phyloP scores from a whole-genome alignment of 2,797 vertebrate species.

The Sorex maritimensis region DNA sequence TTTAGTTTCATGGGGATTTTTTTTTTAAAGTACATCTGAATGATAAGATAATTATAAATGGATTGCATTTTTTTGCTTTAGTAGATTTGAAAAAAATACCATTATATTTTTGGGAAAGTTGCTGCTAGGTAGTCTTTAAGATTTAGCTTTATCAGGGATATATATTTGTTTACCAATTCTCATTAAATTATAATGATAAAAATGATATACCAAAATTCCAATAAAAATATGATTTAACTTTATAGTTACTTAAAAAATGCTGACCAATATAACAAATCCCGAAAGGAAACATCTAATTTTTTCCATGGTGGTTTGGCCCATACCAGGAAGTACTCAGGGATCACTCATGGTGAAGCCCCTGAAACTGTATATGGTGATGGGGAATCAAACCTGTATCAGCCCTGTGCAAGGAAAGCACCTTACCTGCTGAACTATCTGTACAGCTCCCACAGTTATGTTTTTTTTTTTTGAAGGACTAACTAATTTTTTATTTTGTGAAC shows the following conservation, averaged over 20 bases:
- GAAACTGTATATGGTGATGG: too few relatives aligned
- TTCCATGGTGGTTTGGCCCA: too few relatives aligned
- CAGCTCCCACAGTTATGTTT: too few relatives aligned
- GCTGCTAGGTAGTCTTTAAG: background rate
- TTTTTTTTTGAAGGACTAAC: too few relatives aligned
- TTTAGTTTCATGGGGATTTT: background rate
- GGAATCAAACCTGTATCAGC: too few relatives aligned
- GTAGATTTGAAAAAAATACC: constrained; percentile 11
- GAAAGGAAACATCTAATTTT: background rate
- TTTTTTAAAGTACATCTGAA: background rate
- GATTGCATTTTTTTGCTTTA: constrained; percentile 30
- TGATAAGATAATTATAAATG: constrained; percentile 1
- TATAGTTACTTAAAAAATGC: constrained; percentile 40
- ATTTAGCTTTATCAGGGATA: background rate
- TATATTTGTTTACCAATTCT: constrained; percentile 43
- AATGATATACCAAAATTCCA: background rate
- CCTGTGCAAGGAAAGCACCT: too few relatives aligned
- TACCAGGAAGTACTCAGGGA: too few relatives aligned
- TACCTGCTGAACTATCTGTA: too few relatives aligned
- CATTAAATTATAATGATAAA: constrained; percentile 50
- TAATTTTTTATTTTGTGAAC: too few relatives aligned
- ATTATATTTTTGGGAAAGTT: constrained; percentile 14
- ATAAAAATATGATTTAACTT: constrained; percentile 51
- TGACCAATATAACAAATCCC: background rate
- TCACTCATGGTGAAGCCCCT: too few relatives aligned